Conservation (phyloP, 2,888 invertebrate genomes). For the Linnaemya vulpina region DNA sequence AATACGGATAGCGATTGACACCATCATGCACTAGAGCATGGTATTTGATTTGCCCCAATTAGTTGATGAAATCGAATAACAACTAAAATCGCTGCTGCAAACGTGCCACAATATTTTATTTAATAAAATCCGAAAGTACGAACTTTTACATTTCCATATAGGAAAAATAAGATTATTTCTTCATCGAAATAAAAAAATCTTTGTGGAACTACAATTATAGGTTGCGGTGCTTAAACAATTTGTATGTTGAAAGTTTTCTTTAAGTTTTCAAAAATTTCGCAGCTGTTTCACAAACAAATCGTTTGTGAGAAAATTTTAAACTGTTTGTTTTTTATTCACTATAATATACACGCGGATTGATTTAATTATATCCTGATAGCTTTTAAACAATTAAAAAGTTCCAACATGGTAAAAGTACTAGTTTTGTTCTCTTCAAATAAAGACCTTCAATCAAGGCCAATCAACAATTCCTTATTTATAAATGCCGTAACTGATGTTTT, state of each 20-base stretch:
- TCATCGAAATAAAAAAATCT: neutral
- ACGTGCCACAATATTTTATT: too few species aligned
- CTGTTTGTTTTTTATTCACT: slow-evolving; percentile 20
- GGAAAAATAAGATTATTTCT: too few species aligned
- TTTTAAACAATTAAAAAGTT: slow-evolving; percentile 7
- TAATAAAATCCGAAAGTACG: too few species aligned
- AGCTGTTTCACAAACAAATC: slow-evolving; percentile 31
- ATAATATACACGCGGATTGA: neutral
- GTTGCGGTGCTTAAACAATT: slow-evolving; percentile 2
- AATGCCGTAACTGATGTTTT: slow-evolving; percentile 17
- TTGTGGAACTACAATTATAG: slow-evolving; percentile 3
- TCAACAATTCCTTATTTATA: slow-evolving; percentile 9
- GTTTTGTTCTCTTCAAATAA: neutral
- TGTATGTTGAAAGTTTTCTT: slow-evolving; percentile 27
- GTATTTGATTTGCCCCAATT: too few species aligned
- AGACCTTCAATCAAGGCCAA: slow-evolving; percentile 27
- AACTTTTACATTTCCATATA: too few species aligned
- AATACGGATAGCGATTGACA: too few species aligned
- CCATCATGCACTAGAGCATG: too few species aligned
- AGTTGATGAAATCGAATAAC: too few species aligned
- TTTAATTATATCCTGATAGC: slow-evolving; percentile 18
- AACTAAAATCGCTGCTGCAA: too few species aligned
- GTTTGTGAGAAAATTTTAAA: slow-evolving; percentile 42
- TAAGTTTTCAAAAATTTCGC: slow-evolving; percentile 8
- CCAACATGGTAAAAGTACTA: slow-evolving; percentile 17